A percentile compares a stretch with the other conserved stretches of the same genome.
Evolutionary conservation across 2,888 invertebrate species (phyloP).

Genomic region (Leistus spinibarbis): DNA sequence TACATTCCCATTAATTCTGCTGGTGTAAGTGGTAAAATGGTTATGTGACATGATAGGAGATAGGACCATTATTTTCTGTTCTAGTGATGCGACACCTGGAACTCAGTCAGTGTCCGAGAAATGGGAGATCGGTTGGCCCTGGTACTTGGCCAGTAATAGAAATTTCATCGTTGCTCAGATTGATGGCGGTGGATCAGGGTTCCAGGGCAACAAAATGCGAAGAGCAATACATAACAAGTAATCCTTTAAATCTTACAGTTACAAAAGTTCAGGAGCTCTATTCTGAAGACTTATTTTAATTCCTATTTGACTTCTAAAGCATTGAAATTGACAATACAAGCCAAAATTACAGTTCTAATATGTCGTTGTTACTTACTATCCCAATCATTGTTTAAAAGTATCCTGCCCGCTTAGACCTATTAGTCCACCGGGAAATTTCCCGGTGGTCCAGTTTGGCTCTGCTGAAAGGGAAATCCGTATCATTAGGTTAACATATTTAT

Average conservation of each 20-base stretch:
- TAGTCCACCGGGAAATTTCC: too few relatives aligned
- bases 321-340: too few relatives aligned
- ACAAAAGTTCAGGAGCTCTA: too few relatives aligned
- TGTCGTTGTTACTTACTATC: too few relatives aligned
- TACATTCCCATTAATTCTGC: slow-evolving; percentile 78
- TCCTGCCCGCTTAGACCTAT: too few relatives aligned
- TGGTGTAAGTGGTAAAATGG: slow-evolving; percentile 71
- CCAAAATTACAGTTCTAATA: too few relatives aligned
- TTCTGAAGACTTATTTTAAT: too few relatives aligned
- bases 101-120: slow-evolving; percentile 83
- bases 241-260: slow-evolving; percentile 21
- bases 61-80: slow-evolving; percentile 41
- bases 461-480: too few relatives aligned
- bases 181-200: slow-evolving; percentile 87
- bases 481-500: too few relatives aligned
- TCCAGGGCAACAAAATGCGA: slow-evolving; percentile 76
- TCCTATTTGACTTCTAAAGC: too few relatives aligned
- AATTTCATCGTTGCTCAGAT: slow-evolving; percentile 87
- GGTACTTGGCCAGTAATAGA: slow-evolving; percentile 80
- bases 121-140: slow-evolving; percentile 82
- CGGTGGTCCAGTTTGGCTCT: too few relatives aligned
- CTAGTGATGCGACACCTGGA: slow-evolving; percentile 79
- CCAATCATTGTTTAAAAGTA: too few relatives aligned
- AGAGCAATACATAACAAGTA: slow-evolving; percentile 73
- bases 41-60: neutral